A percentile compares a stretch with the other conserved stretches of the same genome.
These are phyloP conservation scores for Ispidina lecontei DNA, from an alignment of 2,797 vertebrate species.

Conservation along the genomic window DNA sequence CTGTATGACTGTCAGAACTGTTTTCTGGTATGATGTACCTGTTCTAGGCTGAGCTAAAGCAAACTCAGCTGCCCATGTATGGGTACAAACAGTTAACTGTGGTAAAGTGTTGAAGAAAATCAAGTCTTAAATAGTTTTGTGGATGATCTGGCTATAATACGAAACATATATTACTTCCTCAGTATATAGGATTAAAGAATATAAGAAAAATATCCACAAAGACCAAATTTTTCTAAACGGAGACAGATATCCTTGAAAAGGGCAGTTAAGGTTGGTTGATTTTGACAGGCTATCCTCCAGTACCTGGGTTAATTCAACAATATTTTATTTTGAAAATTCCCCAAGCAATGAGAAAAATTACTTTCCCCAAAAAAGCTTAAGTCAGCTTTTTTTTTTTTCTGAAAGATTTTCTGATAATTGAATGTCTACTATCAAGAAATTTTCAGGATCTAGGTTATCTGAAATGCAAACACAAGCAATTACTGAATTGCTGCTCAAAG, in stretches of 20 bases:
- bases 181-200: neutral
- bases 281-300: neutral
- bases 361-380: neutral
- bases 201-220: neutral
- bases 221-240: neutral
- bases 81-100: neutral
- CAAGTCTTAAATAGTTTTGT: neutral
- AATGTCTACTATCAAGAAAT: neutral
- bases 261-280: neutral
- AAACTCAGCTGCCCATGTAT: neutral
- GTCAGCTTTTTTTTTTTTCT: neutral
- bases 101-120: neutral
- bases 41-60: neutral
- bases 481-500: neutral
- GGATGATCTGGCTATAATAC: neutral
- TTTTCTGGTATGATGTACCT: neutral
- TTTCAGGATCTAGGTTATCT: neutral
- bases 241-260: neutral
- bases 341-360: neutral
- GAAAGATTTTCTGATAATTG: neutral
- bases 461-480: neutral
- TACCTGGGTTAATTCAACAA: neutral
- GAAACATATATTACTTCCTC: neutral
- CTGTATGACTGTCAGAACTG: neutral
- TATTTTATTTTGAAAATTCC: neutral